Evolutionary conservation across 2,888 invertebrate species (phyloP), one percentile per base, ranked within the genome.

Genomic region (Leuctra nigra): DNA sequence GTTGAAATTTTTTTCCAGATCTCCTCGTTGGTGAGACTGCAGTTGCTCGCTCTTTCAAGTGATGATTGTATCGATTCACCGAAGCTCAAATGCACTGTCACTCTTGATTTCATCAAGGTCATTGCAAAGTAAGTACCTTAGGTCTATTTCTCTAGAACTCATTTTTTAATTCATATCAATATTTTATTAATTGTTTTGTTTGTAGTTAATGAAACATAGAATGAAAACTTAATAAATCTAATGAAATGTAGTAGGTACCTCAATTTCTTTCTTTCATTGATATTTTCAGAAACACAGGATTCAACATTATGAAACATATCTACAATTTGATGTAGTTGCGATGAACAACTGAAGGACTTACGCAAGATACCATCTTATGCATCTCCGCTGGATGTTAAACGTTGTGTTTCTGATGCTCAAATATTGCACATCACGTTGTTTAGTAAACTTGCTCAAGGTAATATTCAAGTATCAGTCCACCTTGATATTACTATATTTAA

Each of bases 1-100:
- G 6, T 29, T 29, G 7, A 29, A 7, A 7, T 29, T 29, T 29
- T 29, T 29, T 29, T 29, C 11, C 11, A 77, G 74, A 85, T 95
- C 63, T 86, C 91, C 0, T 89, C 91, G 7, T 76, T 95, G 66
- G 91, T 93, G 1, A 87, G 90, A 66, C 74, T 95, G 3, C 87
- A 88, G 66, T 74, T 95, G 36, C 75, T 95, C 53, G 78, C 84
- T 9, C 76, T 77, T 1, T 82, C 82, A 1, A 86, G 86, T 52
- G 86, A 86, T 65, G 82, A 80, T 59, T 83, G 82, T 67, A 77
- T 93, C 24, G 89, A 92, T 61, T 80, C 83, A 1, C 86, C 90
- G 0, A 91, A 90, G 67, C 87, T 90, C 66, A 92, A 91, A 70
- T 94, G 94, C 70, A 84, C 87, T 24, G 87, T 91, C 3, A 83